Conservation (phyloP, 2,113 vertebrate species). For the Channa argus region DNA sequence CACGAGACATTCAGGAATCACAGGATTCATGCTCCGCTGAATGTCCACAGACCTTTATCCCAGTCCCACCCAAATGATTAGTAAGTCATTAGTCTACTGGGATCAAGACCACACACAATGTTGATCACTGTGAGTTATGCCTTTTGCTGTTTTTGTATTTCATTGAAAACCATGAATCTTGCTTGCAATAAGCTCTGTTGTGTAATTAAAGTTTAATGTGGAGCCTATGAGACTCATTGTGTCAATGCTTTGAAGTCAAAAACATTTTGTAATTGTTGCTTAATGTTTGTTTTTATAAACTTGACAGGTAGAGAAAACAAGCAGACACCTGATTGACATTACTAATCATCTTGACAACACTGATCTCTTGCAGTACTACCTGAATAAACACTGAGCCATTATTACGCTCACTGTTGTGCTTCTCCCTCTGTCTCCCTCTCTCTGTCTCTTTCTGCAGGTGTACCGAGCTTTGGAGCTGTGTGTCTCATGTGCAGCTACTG, state of each 20-base stretch:
- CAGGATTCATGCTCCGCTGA: slow-evolving; percentile 21
- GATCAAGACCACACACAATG: not conserved
- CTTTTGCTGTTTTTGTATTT: not conserved
- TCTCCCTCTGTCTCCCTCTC: too few relatives aligned
- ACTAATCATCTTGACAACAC: too few relatives aligned
- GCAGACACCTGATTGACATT: too few relatives aligned
- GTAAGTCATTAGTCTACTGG: not conserved
- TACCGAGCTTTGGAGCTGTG: too few relatives aligned
- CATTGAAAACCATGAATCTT: not conserved
- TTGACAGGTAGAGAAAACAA: too few relatives aligned
- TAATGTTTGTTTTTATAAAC: too few relatives aligned
- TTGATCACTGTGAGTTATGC: not conserved
- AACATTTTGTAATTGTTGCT: not conserved
- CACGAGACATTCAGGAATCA: slow-evolving; percentile 1
- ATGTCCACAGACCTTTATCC: slow-evolving; percentile 1
- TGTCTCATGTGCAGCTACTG: too few relatives aligned
- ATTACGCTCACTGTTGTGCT: too few relatives aligned
- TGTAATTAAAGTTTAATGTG: slow-evolving; percentile 18
- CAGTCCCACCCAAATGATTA: not conserved
- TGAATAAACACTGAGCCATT: too few relatives aligned
- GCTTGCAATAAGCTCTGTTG: not conserved
- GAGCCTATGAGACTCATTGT: not conserved
- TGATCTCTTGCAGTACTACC: too few relatives aligned
- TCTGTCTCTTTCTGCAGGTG: too few relatives aligned
- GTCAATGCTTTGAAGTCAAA: not conserved